Evolutionary conservation across 2,888 invertebrate genomes (phyloP), one percentile per base, ranked within the genome.

Genomic region (Apamea monoglypha): DNA sequence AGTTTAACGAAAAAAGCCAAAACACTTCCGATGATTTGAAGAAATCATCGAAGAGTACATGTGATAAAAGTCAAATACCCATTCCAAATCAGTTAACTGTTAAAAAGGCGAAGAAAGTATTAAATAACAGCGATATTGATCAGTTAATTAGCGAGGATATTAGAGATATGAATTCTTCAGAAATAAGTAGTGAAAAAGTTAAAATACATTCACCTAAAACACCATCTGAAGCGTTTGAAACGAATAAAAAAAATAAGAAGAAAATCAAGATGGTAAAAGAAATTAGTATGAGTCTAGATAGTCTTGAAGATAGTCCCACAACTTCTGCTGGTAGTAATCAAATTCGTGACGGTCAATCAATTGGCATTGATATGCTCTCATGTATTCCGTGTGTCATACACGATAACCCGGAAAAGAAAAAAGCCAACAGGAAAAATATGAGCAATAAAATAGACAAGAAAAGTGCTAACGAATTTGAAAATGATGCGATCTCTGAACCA

Each of bases 371-470:
- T 82, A 96, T 95, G 32, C 90, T 96, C 25, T 89, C 95, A 74
- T 96, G 96, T 89, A 90, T 95, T 70, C 96, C 96, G 32, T 97
- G 97, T 89, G 92, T 96, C 1, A 96, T 97, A 87, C 95, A 97
- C 78, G 92, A 93, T 77, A 93, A 87, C 80, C 40, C 78, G 25
- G 95, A 95, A 47, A 88, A 88, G 25, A 95, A 93, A 84, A 90
- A 90, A 76, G 69, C 82, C 14, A 89, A 67, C 72, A 89, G 36
- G n/a, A 87, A 87, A 67, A 72, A 72, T 72, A 87, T 84, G 64
- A 61, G 32, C 53, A 87, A 81, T 66, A 78, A 53, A 36, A 81
- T 59, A 40, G 81, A 77, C 36, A 63, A 69, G 83, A 44, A 92
- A 90, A 12, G 8, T 32, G 7, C 74, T 69, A 69, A 36, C 53